phyloP scores from a whole-genome alignment of 2,888 invertebrate species.

The Fabriciana adippe region DNA sequence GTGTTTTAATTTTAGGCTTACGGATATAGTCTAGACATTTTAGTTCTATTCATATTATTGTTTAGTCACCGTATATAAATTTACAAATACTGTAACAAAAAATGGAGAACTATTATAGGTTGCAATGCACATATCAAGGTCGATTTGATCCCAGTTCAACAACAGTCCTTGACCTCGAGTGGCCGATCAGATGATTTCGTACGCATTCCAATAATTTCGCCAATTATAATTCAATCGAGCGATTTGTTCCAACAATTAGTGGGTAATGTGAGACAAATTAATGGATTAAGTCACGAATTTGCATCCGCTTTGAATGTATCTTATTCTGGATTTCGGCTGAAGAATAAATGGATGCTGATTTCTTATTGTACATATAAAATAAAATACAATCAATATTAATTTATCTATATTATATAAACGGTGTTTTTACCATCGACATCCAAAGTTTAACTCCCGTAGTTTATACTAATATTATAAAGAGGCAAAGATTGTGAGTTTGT shows the following conservation, averaged over 20 bases:
- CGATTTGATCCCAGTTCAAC: conserved; percentile 19
- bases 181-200: conserved; percentile 27
- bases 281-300: conserved; percentile 35
- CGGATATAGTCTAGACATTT: background rate
- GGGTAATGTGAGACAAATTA: conserved; percentile 39
- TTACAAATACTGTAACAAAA: too few species aligned
- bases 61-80: too few species aligned
- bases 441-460: too few species aligned
- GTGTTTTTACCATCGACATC: too few species aligned
- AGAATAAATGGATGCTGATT: conserved; percentile 1
- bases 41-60: too few species aligned
- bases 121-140: background rate
- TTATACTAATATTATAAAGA: too few species aligned
- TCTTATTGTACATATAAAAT: too few species aligned
- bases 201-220: conserved; percentile 37
- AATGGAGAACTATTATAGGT: background rate
- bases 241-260: conserved; percentile 39
- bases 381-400: too few species aligned
- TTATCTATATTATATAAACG: too few species aligned
- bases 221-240: conserved; percentile 37
- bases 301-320: conserved; percentile 29
- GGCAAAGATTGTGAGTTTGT: too few species aligned
- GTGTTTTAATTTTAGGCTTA: background rate
- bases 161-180: conserved; percentile 33
- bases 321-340: background rate